Evolutionary conservation across 2,888 invertebrate genomes (phyloP), one percentile per base, ranked within the genome.

Genomic region (Caenorhabditis sp.): DNA sequence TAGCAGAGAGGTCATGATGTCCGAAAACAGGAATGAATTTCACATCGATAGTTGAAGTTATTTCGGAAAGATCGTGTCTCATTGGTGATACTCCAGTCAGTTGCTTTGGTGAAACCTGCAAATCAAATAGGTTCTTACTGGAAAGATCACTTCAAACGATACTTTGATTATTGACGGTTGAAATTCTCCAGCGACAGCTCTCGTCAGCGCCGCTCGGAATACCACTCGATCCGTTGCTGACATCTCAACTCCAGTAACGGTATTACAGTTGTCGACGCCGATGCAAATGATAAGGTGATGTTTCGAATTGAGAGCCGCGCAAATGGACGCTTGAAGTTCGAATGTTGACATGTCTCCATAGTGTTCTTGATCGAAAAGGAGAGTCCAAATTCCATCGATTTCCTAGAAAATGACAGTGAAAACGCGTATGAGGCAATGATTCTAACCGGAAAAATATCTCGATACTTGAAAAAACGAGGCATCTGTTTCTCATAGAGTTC

Each of bases 151-250:
- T 54, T 47, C n/a, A 5, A 19, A 7, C 6, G 2, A 47, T 24
- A 81, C 80, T n/a, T 83, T 80, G 14, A 79, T 51, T 19, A 83
- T 58, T 4, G 79, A 75, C 7, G 83, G 83, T 35, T 83, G 79
- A 41, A 83, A 83, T 22, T 83, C 83, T 19, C 83, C 83, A 24
- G 73, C 79, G 10, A 83, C 74, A 7, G 83, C 83, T 64, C 79
- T 59, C 0, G 79, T 69, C 28, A 83, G 24, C 0, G 83, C 79
- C 83, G 79, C 79, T 56, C 83, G 26, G 58, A 83, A 83, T 2
- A 61, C 63, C 19, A 83, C 83, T 14, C 83, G 61, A 14, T 83
- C 74, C 2, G 31, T 64, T 0, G 83, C 74, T 0, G 74, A 61
- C 79, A 83, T 64, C 41, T 83, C 79, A 10, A 79, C 70, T 8